Conservation (phyloP, 2,797 vertebrate genomes). For the Limnodromus scolopaceus region DNA sequence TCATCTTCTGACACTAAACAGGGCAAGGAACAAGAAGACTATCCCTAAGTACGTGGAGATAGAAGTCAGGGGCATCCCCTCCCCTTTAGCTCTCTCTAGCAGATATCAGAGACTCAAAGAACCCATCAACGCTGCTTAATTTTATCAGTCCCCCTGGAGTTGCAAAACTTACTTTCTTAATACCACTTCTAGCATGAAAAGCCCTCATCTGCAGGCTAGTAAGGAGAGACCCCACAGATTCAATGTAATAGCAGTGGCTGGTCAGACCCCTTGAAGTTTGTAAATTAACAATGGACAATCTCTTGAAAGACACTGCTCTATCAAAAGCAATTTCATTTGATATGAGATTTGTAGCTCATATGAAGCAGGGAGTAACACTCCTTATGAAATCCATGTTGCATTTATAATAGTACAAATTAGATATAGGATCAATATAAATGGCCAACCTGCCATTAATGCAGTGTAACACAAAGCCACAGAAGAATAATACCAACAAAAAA, state of each 20-base stretch:
- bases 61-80: background rate
- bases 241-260: background rate
- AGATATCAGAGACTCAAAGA: background rate
- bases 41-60: background rate
- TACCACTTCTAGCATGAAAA: background rate
- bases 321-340: background rate
- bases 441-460: background rate
- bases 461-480: background rate
- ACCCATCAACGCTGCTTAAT: background rate
- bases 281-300: background rate
- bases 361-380: background rate
- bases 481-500: background rate
- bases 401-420: background rate
- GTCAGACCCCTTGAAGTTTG: background rate
- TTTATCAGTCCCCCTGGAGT: background rate
- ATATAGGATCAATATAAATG: background rate
- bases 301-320: background rate
- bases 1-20: background rate
- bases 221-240: background rate
- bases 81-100: background rate
- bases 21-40: background rate
- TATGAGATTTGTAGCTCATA: background rate
- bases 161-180: background rate
- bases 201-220: background rate
- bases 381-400: background rate